These are phyloP conservation scores for Aradus depressus DNA, from an alignment of 2,888 invertebrate genomes.

Conservation along the genomic window DNA sequence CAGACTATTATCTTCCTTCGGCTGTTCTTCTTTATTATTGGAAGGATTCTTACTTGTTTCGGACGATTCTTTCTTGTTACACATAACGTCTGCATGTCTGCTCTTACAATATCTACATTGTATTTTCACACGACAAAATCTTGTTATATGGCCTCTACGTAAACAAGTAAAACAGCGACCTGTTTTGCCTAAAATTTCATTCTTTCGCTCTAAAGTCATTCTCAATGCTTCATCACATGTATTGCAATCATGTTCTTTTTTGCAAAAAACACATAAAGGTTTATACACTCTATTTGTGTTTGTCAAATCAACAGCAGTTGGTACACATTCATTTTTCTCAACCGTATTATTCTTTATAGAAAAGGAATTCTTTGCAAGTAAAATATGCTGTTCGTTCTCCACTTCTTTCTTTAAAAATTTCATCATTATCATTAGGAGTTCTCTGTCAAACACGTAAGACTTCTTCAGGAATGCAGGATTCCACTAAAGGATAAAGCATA, in stretches of 20 bases:
- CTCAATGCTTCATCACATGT: neutral
- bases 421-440: no score
- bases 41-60: neutral
- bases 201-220: conserved; percentile 2
- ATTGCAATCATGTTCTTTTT: neutral
- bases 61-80: neutral
- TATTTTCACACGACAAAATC: neutral
- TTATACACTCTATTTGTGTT: neutral
- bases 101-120: neutral
- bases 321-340: neutral
- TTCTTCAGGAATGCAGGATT: no score
- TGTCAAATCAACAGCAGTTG: neutral
- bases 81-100: neutral
- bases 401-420: conserved; percentile 11
- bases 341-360: no score
- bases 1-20: neutral
- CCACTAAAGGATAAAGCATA: no score
- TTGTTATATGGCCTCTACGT: neutral
- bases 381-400: conserved; percentile 6
- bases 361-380: conserved; percentile 1
- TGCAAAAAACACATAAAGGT: conserved; percentile 1
- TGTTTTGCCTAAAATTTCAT: neutral
- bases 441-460: no score
- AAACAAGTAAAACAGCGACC: neutral
- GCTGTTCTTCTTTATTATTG: neutral